Base-by-base conservation (phyloP, 2,888 invertebrate genomes). In the Lomographa bimaculata region DNA sequence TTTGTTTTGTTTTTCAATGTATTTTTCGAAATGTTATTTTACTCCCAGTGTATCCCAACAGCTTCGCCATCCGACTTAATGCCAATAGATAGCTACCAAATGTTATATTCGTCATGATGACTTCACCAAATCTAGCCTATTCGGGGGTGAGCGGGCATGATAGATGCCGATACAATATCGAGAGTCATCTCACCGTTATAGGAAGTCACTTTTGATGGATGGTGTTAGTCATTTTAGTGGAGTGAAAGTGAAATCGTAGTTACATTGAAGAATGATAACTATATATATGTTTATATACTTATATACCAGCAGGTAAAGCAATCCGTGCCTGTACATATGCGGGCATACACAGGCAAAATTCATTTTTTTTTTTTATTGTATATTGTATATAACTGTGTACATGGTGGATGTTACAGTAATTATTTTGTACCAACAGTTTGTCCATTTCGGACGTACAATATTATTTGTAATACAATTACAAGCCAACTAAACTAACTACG, bases 81-180 rank as follows among this genome's bases (percentile, higher is more conserved):
- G 64, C 80, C 80, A 69, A 73, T 74, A 66, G 82, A 83, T 82
- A 75, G 79, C 68, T 71, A 79, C 77, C 83, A 79, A 86, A 81
- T 83, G 83, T 71, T 76, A 66, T 60, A 67, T 50, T 64, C 56
- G 40, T 85, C 85, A 85, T 57, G 59, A 66, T 86, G 86, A 85
- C 76, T 68, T 27, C 34, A 43, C 33, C 57, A 44, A 47, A 49
- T 56, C 42, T 35, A 9, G 17, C 30, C 45, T 50, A 38, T 33
- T 17, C 28, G 50, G 55, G 53, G 50, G 59, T 33, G 43, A 41
- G 39, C 30, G 12, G 29, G 42, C 56, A 50, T 57, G 63, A 62
- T 64, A 59, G 58, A 58, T 60, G 54, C 46, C 27, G 34, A 19
- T 29, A 46, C 40, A 50, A 57, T 58, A 56, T 54, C 54, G 60